These are phyloP conservation scores for Poicephalus gulielmi DNA, from an alignment of 2,113 vertebrate genomes.

Conservation along the genomic window DNA sequence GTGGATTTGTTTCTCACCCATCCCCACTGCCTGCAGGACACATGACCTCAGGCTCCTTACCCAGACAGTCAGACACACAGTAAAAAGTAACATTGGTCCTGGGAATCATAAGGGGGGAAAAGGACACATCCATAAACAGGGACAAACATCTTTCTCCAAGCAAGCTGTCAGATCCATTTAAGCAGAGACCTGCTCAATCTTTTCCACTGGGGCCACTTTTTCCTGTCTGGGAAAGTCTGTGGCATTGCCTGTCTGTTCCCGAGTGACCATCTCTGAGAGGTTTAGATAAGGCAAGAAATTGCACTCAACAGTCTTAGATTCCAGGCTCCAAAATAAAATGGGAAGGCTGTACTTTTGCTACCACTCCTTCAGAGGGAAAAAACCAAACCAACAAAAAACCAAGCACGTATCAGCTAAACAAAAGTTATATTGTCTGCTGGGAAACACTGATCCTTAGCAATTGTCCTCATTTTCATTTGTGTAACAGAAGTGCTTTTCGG, in stretches of 20 bases:
- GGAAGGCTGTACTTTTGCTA: slow-evolving; percentile 64
- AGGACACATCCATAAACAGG: slow-evolving; percentile 70
- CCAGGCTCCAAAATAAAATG: slow-evolving; percentile 48
- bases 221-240: slow-evolving; percentile 70
- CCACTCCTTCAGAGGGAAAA: slow-evolving; percentile 1
- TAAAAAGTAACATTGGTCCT: slow-evolving; percentile 75
- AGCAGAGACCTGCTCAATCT: slow-evolving; percentile 65
- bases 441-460: slow-evolving; percentile 24
- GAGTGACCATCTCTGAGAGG: slow-evolving; percentile 58
- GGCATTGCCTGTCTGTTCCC: slow-evolving; percentile 62
- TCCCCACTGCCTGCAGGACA: slow-evolving; percentile 33
- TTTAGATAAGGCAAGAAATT: slow-evolving; percentile 74
- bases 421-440: slow-evolving; percentile 46
- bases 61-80: slow-evolving; percentile 65
- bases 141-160: slow-evolving; percentile 75
- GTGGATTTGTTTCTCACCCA: slow-evolving; percentile 61
- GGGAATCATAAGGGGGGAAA: slow-evolving; percentile 71
- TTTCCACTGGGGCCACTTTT: slow-evolving; percentile 67
- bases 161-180: slow-evolving; percentile 72
- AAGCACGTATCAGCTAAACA: slow-evolving; percentile 46
- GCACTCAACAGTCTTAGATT: slow-evolving; percentile 52
- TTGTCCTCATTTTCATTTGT: slow-evolving; percentile 50
- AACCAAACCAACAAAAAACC: background rate
- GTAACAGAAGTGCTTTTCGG: slow-evolving; percentile 42
- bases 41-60: slow-evolving; percentile 9